Percentiles rank a stretch among this genome's conserved stretches.
phyloP scores from a whole-genome alignment of 1,140 invertebrate species.

The Nymphalis io region DNA sequence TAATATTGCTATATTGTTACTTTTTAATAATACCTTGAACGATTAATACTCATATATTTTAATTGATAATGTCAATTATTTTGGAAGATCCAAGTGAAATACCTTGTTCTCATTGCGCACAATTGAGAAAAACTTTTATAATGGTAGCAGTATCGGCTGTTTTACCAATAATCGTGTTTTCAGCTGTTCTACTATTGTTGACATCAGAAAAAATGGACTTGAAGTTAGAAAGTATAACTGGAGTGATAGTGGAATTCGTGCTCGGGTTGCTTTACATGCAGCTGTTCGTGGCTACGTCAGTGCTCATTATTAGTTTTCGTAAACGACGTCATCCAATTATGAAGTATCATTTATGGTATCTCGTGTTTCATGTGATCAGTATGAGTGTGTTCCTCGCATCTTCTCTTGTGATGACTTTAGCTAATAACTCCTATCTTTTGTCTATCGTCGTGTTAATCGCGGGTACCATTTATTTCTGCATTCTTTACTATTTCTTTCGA shows the following conservation, averaged over 20 bases:
- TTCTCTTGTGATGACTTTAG: constrained; percentile 45
- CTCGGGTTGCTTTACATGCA: constrained; percentile 56
- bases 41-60: background rate
- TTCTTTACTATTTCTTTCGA: constrained; percentile 44
- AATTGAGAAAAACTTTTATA: constrained; percentile 47
- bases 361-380: constrained; percentile 49
- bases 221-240: constrained; percentile 31
- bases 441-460: constrained; percentile 32
- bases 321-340: constrained; percentile 43
- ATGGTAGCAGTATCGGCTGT: constrained; percentile 53
- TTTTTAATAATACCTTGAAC: too few species aligned
- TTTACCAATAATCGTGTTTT: constrained; percentile 52
- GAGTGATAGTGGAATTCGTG: constrained; percentile 49
- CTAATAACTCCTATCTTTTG: constrained; percentile 46
- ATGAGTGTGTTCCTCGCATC: constrained; percentile 49
- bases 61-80: constrained; percentile 43
- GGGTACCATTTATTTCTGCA: constrained; percentile 43
- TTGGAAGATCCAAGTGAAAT: constrained; percentile 47
- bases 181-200: constrained; percentile 44
- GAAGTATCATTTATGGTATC: constrained; percentile 55
- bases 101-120: constrained; percentile 49
- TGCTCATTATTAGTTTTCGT: constrained; percentile 50
- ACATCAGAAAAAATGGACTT: constrained; percentile 32
- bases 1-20: too few species aligned
- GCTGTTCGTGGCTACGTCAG: constrained; percentile 50